Evolutionary conservation across 2,888 invertebrate species (phyloP).

Genomic region (Heliconius aoede): DNA sequence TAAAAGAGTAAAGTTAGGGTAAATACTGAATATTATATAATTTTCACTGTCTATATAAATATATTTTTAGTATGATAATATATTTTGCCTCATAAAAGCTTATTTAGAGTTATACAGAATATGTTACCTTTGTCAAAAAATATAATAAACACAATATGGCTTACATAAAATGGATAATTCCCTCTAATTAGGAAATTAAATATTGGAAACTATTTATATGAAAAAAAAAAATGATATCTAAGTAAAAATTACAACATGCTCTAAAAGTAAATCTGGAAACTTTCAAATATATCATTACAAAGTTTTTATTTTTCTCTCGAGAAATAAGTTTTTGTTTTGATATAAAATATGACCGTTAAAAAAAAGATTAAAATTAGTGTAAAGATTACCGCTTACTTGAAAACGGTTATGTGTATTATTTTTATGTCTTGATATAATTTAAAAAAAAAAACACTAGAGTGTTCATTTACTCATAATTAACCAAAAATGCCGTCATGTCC

Average conservation of each 20-base stretch:
- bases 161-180: no score
- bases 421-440: not conserved
- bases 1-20: not conserved
- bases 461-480: not conserved
- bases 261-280: conserved; percentile 9
- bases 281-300: conserved; percentile 20
- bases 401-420: not conserved
- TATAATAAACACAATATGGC: no score
- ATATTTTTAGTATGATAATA: not conserved
- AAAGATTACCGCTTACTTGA: not conserved
- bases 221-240: not conserved
- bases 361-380: conserved; percentile 6
- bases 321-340: conserved; percentile 13
- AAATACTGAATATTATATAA: not conserved
- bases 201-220: not conserved
- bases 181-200: not conserved
- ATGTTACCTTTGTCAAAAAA: no score
- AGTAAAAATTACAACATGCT: not conserved
- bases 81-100: not conserved
- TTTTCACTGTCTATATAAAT: no score
- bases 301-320: conserved; percentile 14
- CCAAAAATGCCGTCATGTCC: not conserved
- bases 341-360: conserved; percentile 2
- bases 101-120: not conserved
- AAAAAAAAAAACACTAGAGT: not conserved